A percentile compares a stretch with the other conserved stretches of the same genome.
Evolutionary conservation across 2,797 vertebrate genomes (phyloP).

Genomic region (Carduelis carduelis): DNA sequence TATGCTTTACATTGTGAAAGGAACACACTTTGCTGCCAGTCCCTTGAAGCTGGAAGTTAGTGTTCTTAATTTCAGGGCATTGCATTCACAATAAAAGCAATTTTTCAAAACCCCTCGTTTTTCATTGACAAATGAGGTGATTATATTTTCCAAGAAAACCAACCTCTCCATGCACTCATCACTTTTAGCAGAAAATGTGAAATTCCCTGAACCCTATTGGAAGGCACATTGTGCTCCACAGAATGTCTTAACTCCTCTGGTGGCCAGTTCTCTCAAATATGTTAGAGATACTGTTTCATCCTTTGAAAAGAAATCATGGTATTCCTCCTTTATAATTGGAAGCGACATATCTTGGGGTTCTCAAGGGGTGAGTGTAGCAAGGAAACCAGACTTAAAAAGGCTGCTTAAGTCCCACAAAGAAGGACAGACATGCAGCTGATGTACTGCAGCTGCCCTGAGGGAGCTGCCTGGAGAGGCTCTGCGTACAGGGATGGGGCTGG

Average conservation of each 20-base stretch:
- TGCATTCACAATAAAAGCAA: not conserved
- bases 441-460: not conserved
- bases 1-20: constrained; percentile 1
- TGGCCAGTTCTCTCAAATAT: not conserved
- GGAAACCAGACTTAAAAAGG: not conserved
- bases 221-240: not conserved
- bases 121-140: not conserved
- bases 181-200: not conserved
- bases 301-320: not conserved
- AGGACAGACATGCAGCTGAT: not conserved
- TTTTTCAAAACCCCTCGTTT: not conserved
- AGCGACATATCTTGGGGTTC: not conserved
- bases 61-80: not conserved
- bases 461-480: not conserved
- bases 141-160: not conserved
- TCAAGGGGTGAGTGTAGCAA: not conserved
- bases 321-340: not conserved
- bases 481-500: not conserved
- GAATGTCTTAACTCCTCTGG: not conserved
- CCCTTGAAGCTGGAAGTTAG: not conserved
- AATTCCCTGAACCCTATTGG: not conserved
- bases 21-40: not conserved
- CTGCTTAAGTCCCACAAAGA: not conserved
- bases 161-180: not conserved
- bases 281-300: not conserved